Evolutionary conservation across 2,888 invertebrate species (phyloP), one percentile per base, ranked within the genome.

Genomic region (Drosophila fulvimacula): DNA sequence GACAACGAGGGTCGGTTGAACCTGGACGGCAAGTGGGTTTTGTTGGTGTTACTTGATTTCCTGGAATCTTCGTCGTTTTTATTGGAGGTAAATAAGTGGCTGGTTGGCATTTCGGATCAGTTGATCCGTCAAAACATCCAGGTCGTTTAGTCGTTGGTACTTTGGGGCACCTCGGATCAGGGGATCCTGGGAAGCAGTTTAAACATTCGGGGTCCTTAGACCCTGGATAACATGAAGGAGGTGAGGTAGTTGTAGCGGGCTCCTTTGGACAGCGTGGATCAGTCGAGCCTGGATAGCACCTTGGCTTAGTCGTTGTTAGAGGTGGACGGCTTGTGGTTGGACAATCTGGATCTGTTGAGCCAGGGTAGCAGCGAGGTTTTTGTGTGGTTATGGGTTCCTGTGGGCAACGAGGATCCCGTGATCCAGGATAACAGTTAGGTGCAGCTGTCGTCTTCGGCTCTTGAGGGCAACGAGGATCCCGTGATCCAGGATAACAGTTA

Each of bases 51-150:
- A 30, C 3, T 30, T 62, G 44, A 27, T 32, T 76, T 57, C 67
- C 17, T 2, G 76, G 67, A 27, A 49, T 59, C 38, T 11, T 73
- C 0, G 67, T 65, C 0, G 69, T 69, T 51, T 53, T 65, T 38
- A 69, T 72, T 24, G 76, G 76, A 0, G 76, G 76, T 0, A 76
- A 64, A n/a, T 79, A 77, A 10, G 77, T 77, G 0, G 77, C 79
- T 27, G 77, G 79, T 44, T 74, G 76, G 39, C 77, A 78, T 15
- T 62, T 70, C 9, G 93, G 92, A 72, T 77, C 92, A 4, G 53
- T 76, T 0, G 91, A 90, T n/a, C 92, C 93, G 7, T 93, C 93
- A 61, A 82, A 93, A 39, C 93, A 88, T 0, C 70, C 73, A 3
- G 79, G 74, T 30, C 42, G 67, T 15, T 55, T 42, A 2, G 85